Base-by-base conservation (phyloP, 2,888 invertebrate species). In the Drosophila neonasuta region DNA sequence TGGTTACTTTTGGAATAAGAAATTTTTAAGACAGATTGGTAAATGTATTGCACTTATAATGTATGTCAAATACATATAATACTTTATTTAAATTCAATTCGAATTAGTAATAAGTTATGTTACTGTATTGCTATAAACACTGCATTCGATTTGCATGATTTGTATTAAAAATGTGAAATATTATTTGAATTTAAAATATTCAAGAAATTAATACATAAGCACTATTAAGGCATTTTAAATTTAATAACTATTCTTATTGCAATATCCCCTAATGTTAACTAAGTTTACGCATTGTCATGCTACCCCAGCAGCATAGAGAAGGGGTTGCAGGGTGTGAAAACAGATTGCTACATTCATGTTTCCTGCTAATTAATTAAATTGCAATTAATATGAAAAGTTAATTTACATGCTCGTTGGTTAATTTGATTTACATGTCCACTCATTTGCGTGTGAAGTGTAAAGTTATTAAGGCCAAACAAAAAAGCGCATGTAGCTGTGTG, bases 361-460 rank as follows among this genome's bases (percentile, higher is more conserved):
- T 71, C 56, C 58, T 65, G 66, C 74, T 84, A 80, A 80, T 85
- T 85, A 80, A 80, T 80, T 80, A 72, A 74, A 80, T 81, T 71
- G 80, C 83, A 75, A 86, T 81, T 80, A 83, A 86, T 83, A 75
- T 75, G 78, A 70, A 74, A 80, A 83, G 86, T 86, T 86, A 77
- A 81, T 81, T 81, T 86, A 77, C 86, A 81, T 80, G 78, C 73
- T 69, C 68, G 68, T 59, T 70, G 80, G 71, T 80, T 83, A 81
- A 81, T 81, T 85, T 81, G 80, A 81, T 81, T 86, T 73, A 73
- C 66, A 71, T 66, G 72, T 39, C 46, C 48, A 66, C 63, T 69
- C 56, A 67, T 70, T 71, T 67, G 81, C 69, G 71, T 77, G 77
- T 70, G 54, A 79, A 71, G 59, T 70, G 70, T 49, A 52, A 64